Evolutionary conservation across 2,888 invertebrate species (phyloP).

Genomic region (Yponomeuta cagnagella): DNA sequence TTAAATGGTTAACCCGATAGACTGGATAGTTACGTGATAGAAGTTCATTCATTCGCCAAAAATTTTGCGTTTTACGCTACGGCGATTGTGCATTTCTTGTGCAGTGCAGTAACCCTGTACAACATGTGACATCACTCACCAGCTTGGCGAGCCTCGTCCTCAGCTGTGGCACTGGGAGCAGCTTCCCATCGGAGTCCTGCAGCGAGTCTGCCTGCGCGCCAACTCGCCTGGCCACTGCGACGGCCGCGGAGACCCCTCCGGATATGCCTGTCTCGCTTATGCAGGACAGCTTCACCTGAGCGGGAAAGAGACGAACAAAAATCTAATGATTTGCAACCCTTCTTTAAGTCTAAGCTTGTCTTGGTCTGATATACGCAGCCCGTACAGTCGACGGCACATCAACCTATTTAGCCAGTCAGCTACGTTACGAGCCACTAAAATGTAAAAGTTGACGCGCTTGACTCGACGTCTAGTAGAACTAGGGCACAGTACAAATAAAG

Average conservation of each 20-base stretch:
- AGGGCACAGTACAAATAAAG: no score
- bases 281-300: constrained; percentile 63
- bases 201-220: constrained; percentile 62
- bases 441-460: no score
- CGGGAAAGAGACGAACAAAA: not conserved
- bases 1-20: no score
- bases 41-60: no score
- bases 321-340: not conserved
- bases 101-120: not conserved
- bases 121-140: constrained; percentile 46
- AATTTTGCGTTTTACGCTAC: no score
- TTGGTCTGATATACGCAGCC: no score
- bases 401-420: no score
- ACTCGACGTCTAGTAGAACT: no score
- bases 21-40: no score
- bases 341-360: not conserved
- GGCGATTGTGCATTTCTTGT: no score
- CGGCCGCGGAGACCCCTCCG: constrained; percentile 79
- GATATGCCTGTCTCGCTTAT: constrained; percentile 49
- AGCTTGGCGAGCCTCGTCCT: constrained; percentile 86
- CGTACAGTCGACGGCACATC: no score
- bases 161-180: constrained; percentile 84
- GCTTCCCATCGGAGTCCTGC: constrained; percentile 84
- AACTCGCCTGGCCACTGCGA: constrained; percentile 81
- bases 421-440: no score